A percentile compares a stretch with the other conserved stretches of the same genome.
phyloP scores from a whole-genome alignment of 2,113 vertebrate genomes.

The Diphyllodes magnificus region DNA sequence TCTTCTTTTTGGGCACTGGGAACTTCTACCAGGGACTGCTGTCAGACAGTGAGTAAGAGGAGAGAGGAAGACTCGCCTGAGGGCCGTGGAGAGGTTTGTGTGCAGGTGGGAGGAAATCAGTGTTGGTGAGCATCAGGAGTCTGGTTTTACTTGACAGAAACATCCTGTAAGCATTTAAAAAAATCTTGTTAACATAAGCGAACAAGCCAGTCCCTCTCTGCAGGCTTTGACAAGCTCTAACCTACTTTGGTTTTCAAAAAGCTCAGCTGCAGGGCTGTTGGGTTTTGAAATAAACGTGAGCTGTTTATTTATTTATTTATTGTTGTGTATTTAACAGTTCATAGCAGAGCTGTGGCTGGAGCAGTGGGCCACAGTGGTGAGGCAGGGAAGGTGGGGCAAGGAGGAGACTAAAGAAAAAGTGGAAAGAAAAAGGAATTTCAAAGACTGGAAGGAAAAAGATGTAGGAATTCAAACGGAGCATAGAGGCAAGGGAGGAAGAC shows the following conservation, averaged over 20 bases:
- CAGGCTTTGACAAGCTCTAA: slow-evolving; percentile 12
- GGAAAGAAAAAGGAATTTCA: background rate
- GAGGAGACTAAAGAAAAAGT: background rate
- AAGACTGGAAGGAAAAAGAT: background rate
- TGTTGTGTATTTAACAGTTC: background rate
- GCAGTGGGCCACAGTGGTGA: background rate
- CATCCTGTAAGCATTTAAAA: slow-evolving; percentile 9
- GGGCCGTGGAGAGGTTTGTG: background rate
- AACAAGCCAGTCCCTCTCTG: background rate
- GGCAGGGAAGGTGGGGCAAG: background rate
- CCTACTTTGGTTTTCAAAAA: background rate
- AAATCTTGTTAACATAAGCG: background rate
- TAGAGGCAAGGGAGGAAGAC: background rate
- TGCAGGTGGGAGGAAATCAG: background rate
- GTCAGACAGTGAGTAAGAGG: background rate
- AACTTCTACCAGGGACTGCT: background rate
- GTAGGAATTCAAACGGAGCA: background rate
- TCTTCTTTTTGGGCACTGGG: background rate
- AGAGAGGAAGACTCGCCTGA: background rate
- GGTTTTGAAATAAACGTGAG: background rate
- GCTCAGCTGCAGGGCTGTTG: background rate
- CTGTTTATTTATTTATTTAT: background rate
- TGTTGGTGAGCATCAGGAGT: background rate
- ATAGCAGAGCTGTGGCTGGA: background rate
- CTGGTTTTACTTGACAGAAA: background rate